A percentile compares a stretch with the other conserved stretches of the same genome.
Evolutionary conservation across 2,797 vertebrate species (phyloP).

Genomic region (Artibeus jamaicensis): DNA sequence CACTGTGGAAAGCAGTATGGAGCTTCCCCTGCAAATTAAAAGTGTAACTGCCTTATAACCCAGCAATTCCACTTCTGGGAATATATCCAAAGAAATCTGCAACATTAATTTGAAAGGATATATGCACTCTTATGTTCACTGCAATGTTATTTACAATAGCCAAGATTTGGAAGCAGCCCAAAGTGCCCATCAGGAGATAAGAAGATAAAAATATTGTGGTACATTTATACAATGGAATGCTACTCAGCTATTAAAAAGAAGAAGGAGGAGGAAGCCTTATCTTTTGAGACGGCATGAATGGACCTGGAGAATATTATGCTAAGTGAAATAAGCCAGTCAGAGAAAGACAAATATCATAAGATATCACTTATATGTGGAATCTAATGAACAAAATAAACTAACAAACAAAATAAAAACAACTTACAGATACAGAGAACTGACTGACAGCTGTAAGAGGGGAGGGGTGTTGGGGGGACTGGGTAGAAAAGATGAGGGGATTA

Average conservation of each 20-base stretch:
- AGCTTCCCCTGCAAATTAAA: neutral
- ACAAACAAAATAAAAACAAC: neutral
- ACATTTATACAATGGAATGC: neutral
- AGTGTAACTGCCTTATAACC: neutral
- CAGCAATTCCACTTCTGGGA: neutral
- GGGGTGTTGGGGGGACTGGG: too few relatives aligned
- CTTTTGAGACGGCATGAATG: neutral
- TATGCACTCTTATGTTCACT: neutral
- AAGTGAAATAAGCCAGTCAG: neutral
- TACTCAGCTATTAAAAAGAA: neutral
- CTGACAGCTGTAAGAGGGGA: neutral
- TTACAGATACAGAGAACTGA: neutral
- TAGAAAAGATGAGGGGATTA: neutral
- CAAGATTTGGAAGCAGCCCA: neutral
- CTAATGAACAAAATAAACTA: neutral
- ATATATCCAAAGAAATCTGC: neutral
- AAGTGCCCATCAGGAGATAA: neutral
- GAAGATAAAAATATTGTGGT: neutral
- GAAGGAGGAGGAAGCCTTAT: neutral
- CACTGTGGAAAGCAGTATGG: neutral
- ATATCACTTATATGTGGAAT: neutral
- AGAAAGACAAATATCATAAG: neutral
- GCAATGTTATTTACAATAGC: neutral
- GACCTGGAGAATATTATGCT: neutral
- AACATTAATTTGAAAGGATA: neutral